Evolutionary conservation across 2,113 vertebrate species (phyloP).

Genomic region (Acrocephalus kingi): DNA sequence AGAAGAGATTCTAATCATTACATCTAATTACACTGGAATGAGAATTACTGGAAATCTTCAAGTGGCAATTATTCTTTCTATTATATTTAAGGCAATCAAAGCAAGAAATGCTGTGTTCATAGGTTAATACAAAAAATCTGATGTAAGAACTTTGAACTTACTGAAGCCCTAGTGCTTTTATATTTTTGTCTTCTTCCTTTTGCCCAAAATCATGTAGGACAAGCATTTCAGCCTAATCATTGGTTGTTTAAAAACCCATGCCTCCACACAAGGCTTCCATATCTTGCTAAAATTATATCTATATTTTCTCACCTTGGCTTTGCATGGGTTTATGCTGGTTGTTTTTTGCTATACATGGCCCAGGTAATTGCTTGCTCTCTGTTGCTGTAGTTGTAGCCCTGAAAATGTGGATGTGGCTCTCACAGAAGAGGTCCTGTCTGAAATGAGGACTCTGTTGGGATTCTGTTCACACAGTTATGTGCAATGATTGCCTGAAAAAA

Average conservation of each 20-base stretch:
- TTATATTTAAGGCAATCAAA: conserved; percentile 5
- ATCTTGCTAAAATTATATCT: neutral
- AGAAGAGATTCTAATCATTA: neutral
- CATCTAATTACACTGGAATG: conserved; percentile 6
- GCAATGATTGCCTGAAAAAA: neutral
- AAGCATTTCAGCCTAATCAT: neutral
- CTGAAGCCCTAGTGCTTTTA: neutral
- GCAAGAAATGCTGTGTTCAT: neutral
- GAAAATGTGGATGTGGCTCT: neutral
- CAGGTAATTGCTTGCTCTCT: neutral
- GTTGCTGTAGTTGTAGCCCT: neutral
- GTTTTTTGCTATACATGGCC: rapidly evolving
- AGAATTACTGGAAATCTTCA: neutral
- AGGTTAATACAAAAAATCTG: neutral
- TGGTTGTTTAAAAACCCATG: neutral
- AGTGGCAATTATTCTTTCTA: conserved; percentile 24
- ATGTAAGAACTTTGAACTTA: neutral
- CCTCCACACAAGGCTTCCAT: neutral
- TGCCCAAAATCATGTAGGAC: neutral
- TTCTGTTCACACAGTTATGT: neutral
- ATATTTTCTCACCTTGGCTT: neutral
- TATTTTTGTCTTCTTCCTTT: neutral
- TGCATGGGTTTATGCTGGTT: neutral
- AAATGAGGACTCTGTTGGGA: neutral
- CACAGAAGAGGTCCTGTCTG: neutral